These are phyloP conservation scores for Gnathonemus longibarbis DNA, from an alignment of 2,113 vertebrate species.

Conservation along the genomic window DNA sequence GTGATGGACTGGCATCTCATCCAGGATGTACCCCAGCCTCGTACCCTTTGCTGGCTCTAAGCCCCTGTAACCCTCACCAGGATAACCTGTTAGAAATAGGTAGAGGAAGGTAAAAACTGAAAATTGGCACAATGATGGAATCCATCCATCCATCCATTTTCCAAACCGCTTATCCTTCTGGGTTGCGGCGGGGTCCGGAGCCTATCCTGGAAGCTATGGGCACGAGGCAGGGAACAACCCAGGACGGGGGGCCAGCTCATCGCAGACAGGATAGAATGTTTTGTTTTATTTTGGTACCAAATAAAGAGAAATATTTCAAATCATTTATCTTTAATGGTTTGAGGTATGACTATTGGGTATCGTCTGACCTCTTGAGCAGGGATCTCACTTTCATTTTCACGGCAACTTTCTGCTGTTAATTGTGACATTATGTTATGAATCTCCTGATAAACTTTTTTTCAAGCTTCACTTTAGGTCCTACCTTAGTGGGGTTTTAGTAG, in stretches of 20 bases:
- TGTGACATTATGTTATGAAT: not conserved
- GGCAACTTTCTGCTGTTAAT: not conserved
- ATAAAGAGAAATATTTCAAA: not conserved
- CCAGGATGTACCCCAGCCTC: not conserved
- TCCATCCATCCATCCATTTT: no score
- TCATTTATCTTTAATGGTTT: not conserved
- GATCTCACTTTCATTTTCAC: not conserved
- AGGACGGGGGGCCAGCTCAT: no score
- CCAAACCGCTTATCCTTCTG: no score
- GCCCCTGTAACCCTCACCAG: not conserved
- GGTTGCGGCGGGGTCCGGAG: no score
- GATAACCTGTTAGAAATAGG: not conserved
- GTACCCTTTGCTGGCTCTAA: not conserved
- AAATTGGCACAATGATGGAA: not conserved
- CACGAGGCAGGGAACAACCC: no score
- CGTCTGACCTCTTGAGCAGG: not conserved
- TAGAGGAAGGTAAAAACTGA: not conserved
- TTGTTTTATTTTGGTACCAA: not conserved
- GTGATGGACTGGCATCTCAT: not conserved
- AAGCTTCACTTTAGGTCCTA: not conserved
- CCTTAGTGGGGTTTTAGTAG: not conserved
- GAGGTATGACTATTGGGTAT: not conserved
- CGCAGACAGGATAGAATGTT: not conserved
- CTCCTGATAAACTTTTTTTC: not conserved
- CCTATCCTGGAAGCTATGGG: no score